Base-by-base conservation (phyloP, 2,113 vertebrate species). In the Oncorhynchus kisutch region DNA sequence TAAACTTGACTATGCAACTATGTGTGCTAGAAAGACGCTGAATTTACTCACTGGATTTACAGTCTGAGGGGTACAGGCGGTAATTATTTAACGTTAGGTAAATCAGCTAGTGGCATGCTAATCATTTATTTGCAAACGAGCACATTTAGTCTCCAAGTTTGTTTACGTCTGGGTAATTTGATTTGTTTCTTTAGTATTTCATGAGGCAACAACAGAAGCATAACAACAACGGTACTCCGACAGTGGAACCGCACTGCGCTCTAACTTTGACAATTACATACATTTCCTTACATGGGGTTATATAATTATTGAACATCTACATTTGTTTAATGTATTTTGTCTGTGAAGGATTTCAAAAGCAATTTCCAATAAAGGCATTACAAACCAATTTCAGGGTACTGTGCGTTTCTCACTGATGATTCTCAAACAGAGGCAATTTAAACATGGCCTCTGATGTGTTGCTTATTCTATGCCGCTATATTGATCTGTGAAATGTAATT, bases 361-460 rank as follows among this genome's bases (percentile, higher is more conserved):
- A 22, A 70, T 18, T 60, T 68, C 51, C 0, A 39, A 51, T 0
- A 39, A 51, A 76, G 51, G 60, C 67, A 70, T 76, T 67, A 64
- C 67, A 70, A 76, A 70, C 54, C 74, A 76, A 76, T 70, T 76
- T 76, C 74, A 76, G 57, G 74, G 67, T 70, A 34, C 45, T 70
- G 31, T 70, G 57, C n/a, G 11, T 70, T 70, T 57, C 57, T 12
- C 27, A 16, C 67, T 70, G 74, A 62, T 34, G 67, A 51, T n/a
- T 39, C 67, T 70, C 54, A 62, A 67, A 67, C 45, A 49, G 73
- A 68, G 54, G 65, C 49, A n/a, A 60, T 76, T 75, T 60, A 48
- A 70, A 70, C 59, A 70, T 70, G 67, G 31, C 51, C 67, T 75
- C 66, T 69, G 66, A 60, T 25, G 31, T 70, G 51, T 24, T 69